Conservation (phyloP, 2,888 invertebrate genomes). For the Blastobasis lacticolella region DNA sequence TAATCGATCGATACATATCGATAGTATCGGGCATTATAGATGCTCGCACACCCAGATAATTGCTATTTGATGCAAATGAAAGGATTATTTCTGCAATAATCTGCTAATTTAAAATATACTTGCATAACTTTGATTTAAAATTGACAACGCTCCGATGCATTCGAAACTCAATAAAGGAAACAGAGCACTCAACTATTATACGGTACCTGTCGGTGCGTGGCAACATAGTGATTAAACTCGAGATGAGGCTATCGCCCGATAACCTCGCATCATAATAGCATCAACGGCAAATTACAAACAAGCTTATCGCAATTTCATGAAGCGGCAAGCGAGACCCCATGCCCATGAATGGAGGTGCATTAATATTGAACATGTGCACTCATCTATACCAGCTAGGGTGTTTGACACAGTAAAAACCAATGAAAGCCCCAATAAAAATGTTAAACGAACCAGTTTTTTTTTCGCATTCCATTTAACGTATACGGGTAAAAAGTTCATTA, state of each 20-base stretch:
- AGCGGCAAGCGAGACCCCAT: slow-evolving; percentile 39
- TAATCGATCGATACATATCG: no score
- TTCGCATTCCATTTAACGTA: slow-evolving; percentile 22
- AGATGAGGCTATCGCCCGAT: slow-evolving; percentile 29
- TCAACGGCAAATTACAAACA: slow-evolving; percentile 31
- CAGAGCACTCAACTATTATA: no score
- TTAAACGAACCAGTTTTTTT: slow-evolving; percentile 34
- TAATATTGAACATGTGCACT: slow-evolving; percentile 35
- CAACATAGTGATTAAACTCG: no score
- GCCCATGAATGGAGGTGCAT: slow-evolving; percentile 46
- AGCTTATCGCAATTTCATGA: slow-evolving; percentile 26
- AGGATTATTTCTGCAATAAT: no score
- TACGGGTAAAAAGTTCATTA: slow-evolving; percentile 22
- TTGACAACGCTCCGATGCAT: no score
- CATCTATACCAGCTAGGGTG: slow-evolving; percentile 28
- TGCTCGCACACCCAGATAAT: no score
- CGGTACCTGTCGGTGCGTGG: no score
- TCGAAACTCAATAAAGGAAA: no score
- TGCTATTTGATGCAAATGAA: no score
- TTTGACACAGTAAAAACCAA: slow-evolving; percentile 38
- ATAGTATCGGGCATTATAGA: no score
- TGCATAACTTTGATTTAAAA: no score
- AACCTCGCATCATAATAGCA: slow-evolving; percentile 27
- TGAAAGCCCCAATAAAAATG: slow-evolving; percentile 40
- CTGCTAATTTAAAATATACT: no score